Evolutionary conservation across 2,888 invertebrate species (phyloP), one percentile per base, ranked within the genome.

Genomic region (Platynereis dumerilii): DNA sequence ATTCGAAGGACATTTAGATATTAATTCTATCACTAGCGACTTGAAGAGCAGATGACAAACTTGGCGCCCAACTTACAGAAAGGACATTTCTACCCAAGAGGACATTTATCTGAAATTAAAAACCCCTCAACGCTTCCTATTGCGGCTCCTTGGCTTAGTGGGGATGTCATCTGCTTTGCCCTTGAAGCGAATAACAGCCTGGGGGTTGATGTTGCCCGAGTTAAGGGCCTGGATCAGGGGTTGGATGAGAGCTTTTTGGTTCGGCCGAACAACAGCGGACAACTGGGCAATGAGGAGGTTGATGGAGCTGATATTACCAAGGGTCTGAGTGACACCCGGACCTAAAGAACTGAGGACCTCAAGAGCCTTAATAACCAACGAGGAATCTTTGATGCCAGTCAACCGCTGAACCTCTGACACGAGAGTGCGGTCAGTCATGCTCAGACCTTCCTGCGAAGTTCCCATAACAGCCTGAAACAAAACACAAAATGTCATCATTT

Each of bases 181-280:
- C 48, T 48, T n/a, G 48, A 48, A 48, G n/a, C 48, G 3, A 20
- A 20, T 48, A 22, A 48, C 20, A 5, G 22, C 22, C 7, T n/a
- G 20, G 7, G 48, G 48, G n/a, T 48, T n/a, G 48, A 48, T n/a
- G 20, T 48, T 48, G 7, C 48, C 48, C 5, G 48, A 20, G 20
- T 48, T n/a, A 22, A 48, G 22, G n/a, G 48, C 48, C 17, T 48
- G 48, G 7, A 48, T 20, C 3, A 48, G 48, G 22, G 20, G 48
- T n/a, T 48, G 48, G 48, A 48, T n/a, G 3, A 48, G 20, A 48
- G 48, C 20, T n/a, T 48, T n/a, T n/a, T 48, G 48, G 17, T n/a
- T 48, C 3, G 48, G 48, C 20, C 22, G 48, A 20, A 48, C 48
- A 3, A 20, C 20, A 5, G n/a, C 20, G n/a, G 48, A n/a, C n/a